These are phyloP conservation scores for Tachina fera DNA, from an alignment of 2,888 invertebrate species.

Conservation along the genomic window DNA sequence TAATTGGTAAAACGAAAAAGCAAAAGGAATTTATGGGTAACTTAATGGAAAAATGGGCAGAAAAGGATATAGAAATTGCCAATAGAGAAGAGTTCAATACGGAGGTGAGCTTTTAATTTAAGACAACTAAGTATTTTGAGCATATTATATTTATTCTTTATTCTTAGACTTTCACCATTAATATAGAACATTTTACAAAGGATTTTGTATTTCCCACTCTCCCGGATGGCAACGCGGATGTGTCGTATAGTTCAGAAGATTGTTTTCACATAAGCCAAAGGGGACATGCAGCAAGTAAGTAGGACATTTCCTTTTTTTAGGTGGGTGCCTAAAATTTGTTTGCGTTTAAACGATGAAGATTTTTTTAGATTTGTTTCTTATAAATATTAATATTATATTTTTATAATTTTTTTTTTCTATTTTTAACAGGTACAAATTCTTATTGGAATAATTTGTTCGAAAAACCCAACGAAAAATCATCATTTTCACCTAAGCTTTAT, in stretches of 20 bases:
- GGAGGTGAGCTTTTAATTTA: conserved; percentile 73
- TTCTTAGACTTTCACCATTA: conserved; percentile 85
- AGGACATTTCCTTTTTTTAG: no score
- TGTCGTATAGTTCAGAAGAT: conserved; percentile 84
- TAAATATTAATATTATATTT: no score
- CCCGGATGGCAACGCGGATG: conserved; percentile 83
- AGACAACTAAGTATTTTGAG: background rate
- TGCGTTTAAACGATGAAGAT: no score
- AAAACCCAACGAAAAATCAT: conserved; percentile 83
- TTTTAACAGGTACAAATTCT: conserved; percentile 83
- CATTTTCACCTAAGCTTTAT: conserved; percentile 75
- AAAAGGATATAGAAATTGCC: conserved; percentile 84
- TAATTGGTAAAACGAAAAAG: conserved; percentile 82
- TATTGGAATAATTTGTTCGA: conserved; percentile 87
- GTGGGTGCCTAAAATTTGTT: no score
- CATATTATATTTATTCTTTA: background rate
- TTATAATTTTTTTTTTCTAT: background rate
- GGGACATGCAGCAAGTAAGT: conserved; percentile 84
- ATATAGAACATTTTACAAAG: conserved; percentile 84
- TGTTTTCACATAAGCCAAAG: conserved; percentile 87
- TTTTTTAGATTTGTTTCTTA: background rate
- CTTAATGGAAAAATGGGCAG: conserved; percentile 84
- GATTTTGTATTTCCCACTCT: conserved; percentile 82
- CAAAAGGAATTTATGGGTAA: conserved; percentile 80
- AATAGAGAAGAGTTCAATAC: conserved; percentile 81